Base-by-base conservation (phyloP, 2,888 invertebrate species). In the Selenia dentaria region DNA sequence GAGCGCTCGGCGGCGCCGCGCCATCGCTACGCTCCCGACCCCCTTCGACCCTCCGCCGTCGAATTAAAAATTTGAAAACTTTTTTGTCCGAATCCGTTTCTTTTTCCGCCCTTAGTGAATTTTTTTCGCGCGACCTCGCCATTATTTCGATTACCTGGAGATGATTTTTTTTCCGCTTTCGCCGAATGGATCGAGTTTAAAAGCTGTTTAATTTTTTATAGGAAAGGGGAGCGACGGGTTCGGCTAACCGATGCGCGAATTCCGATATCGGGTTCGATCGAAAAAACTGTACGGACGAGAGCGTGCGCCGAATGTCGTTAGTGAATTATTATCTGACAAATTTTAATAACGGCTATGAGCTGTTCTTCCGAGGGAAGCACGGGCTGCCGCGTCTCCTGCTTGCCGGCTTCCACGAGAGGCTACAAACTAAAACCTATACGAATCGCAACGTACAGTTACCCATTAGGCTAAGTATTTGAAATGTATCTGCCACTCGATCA, bases 131-230 rank as follows among this genome's bases (percentile, higher is more conserved):
- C 76, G 74, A 70, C 62, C 77, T 80, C 79, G 80, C 85, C 67
- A 85, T 88, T 88, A 84, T 88, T 86, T 83, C 85, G 83, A 84
- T 88, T 91, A 91, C 91, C 91, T 91, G 91, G 56, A 83, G 85
- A 80, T 81, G 80, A 70, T 76, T 86, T 89, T 89, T 79, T 76
- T 82, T 62, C 55, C 72, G 75, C 75, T 76, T 73, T 78, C 74
- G 77, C 71, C 75, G 79, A 77, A 74, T 62, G 70, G 69, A 73
- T 77, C 78, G 71, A 74, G 72, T 82, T 88, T 88, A 88, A 91
- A 90, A 91, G 91, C 89, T 89, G 90, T 87, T 91, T 84, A 86
- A 81, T 68, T 85, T 80, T 88, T 87, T 87, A 81, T 74, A 64
- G 70, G 65, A 81, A 87, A 83, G 87, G 88, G 88, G 86, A 83